Evolutionary conservation across 2,113 vertebrate genomes (phyloP).

Genomic region (Coryphaenoides rupestris): DNA sequence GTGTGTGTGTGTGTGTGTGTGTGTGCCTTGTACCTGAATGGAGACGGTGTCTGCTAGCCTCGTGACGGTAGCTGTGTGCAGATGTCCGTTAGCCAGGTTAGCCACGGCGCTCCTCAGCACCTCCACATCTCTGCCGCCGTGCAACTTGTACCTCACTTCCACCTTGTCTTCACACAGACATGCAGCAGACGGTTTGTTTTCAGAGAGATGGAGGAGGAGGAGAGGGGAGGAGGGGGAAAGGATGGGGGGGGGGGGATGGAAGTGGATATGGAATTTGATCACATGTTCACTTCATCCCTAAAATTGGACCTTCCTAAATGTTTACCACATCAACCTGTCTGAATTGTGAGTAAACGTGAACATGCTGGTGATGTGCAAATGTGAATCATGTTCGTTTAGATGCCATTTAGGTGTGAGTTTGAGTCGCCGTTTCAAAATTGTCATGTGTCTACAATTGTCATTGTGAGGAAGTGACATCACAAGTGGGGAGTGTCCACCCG

Average conservation of each 20-base stretch:
- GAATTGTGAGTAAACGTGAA: background rate
- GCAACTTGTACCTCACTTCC: slow-evolving; percentile 67
- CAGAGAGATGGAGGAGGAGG: background rate
- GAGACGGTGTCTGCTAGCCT: slow-evolving; percentile 53
- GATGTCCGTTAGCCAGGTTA: slow-evolving; percentile 62
- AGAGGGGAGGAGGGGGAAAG: background rate
- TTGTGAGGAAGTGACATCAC: too few relatives aligned
- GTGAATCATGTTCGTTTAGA: background rate
- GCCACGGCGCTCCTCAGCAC: slow-evolving; percentile 41
- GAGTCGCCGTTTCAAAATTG: too few relatives aligned
- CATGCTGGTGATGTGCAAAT: background rate
- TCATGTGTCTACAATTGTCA: too few relatives aligned
- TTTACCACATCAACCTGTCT: too few relatives aligned
- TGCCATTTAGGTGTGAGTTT: too few relatives aligned
- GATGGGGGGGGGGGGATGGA: background rate
- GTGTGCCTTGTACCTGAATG: slow-evolving; percentile 58
- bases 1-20: background rate
- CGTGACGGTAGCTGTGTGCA: slow-evolving; percentile 60
- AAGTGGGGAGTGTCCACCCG: too few relatives aligned
- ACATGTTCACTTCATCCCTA: too few relatives aligned
- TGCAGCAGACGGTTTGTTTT: background rate
- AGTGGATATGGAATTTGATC: background rate
- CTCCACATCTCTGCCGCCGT: slow-evolving; percentile 55
- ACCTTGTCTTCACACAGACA: slow-evolving; percentile 54
- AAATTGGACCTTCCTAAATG: too few relatives aligned